Evolutionary conservation across 2,888 invertebrate genomes (phyloP).

Genomic region (Acrocyrtus sp.): DNA sequence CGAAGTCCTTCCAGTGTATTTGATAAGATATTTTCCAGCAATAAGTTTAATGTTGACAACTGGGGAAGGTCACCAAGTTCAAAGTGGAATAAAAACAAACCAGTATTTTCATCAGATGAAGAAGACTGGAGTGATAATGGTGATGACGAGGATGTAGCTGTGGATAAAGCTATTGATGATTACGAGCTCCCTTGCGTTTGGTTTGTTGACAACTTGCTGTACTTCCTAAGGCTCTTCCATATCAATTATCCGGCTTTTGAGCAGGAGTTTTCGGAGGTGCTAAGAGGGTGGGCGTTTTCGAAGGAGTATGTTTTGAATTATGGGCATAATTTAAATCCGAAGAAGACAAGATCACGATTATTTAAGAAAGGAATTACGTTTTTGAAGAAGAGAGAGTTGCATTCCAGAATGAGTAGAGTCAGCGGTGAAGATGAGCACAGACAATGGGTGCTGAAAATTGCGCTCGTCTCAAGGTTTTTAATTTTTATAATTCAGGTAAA

Average conservation of each 20-base stretch:
- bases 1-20: no score
- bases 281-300: not conserved
- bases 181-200: constrained; percentile 27
- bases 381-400: constrained; percentile 1
- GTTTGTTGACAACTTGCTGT: constrained; percentile 20
- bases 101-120: not conserved
- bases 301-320: not conserved
- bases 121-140: not conserved
- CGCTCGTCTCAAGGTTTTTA: constrained; percentile 34
- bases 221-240: constrained; percentile 19
- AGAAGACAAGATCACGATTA: constrained; percentile 9
- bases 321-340: constrained; percentile 25
- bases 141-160: not conserved
- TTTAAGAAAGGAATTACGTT: constrained; percentile 3
- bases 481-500: constrained; percentile 46
- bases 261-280: not conserved
- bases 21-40: no score
- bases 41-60: no score
- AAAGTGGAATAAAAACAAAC: not conserved
- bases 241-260: constrained; percentile 28
- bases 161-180: not conserved
- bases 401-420: constrained; percentile 11
- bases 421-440: constrained; percentile 17
- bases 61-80: no score
- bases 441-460: constrained; percentile 23